A percentile compares a stretch with the other conserved stretches of the same genome.
Conservation (phyloP, 2,113 vertebrate species). For the Lonchura striata region DNA sequence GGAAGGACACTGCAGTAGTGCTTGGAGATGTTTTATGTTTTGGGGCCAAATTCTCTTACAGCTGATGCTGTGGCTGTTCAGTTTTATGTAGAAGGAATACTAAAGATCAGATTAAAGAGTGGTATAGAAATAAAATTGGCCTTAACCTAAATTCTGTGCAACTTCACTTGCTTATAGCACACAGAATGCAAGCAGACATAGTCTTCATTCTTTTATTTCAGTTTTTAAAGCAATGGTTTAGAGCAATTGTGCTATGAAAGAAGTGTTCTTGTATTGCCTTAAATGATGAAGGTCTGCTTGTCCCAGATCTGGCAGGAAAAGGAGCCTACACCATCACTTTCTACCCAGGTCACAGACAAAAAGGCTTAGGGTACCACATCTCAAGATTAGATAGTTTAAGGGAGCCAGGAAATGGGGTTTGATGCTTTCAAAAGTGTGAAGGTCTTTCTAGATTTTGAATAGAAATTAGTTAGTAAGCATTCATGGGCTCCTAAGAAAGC, state of each 20-base stretch:
- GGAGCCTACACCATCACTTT: background rate
- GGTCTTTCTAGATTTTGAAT: background rate
- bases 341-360: background rate
- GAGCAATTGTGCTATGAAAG: background rate
- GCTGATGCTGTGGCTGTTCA: background rate
- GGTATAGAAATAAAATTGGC: background rate
- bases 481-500: background rate
- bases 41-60: background rate
- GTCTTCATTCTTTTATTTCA: background rate
- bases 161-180: background rate
- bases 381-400: fast-evolving
- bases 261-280: background rate
- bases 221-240: background rate
- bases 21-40: background rate
- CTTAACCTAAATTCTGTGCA: background rate
- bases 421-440: background rate
- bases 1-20: background rate
- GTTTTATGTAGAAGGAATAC: background rate
- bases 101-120: background rate
- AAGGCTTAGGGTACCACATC: background rate
- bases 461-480: background rate
- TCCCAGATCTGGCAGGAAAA: background rate
- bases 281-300: background rate
- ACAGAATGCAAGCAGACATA: background rate
- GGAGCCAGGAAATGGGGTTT: background rate